Evolutionary conservation across 2,888 invertebrate species (phyloP).

Genomic region (Drosophila multiciliata): DNA sequence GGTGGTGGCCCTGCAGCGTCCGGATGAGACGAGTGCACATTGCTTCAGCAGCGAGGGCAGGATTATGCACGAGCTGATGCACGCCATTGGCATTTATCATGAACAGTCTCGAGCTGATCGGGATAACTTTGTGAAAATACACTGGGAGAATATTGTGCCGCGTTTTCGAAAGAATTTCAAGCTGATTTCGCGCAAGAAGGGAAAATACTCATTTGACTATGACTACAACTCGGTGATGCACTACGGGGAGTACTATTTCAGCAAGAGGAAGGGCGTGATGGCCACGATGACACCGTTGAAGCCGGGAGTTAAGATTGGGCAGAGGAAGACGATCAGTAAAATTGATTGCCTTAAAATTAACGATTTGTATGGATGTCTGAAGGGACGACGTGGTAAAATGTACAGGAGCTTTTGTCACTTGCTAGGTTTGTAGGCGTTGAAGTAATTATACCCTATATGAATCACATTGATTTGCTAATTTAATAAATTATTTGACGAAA

Average conservation of each 20-base stretch:
- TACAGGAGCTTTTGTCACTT: conserved; percentile 81
- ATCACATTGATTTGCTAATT: conserved; percentile 80
- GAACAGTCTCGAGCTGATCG: conserved; percentile 92
- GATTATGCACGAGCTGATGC: conserved; percentile 93
- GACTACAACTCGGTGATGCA: conserved; percentile 93
- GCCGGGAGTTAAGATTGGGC: conserved; percentile 87
- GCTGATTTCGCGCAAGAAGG: conserved; percentile 88
- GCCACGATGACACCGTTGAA: conserved; percentile 88
- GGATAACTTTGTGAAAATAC: conserved; percentile 87
- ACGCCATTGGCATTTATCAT: conserved; percentile 92
- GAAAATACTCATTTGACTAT: conserved; percentile 89
- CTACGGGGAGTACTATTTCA: conserved; percentile 89
- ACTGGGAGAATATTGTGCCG: conserved; percentile 87
- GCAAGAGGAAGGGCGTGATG: conserved; percentile 86
- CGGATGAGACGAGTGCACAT: conserved; percentile 87
- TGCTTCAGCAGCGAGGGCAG: conserved; percentile 89
- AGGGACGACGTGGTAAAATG: conserved; percentile 82
- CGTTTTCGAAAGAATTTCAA: conserved; percentile 88
- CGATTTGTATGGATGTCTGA: conserved; percentile 87
- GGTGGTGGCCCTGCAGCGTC: conserved; percentile 89
- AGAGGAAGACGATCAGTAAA: conserved; percentile 88
- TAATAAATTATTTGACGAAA: conserved; percentile 44
- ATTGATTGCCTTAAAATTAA: conserved; percentile 89
- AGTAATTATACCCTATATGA: conserved; percentile 42
- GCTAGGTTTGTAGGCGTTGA: conserved; percentile 74